phyloP scores from a whole-genome alignment of 1,140 invertebrate genomes.

The Tetragnatha versicolor region DNA sequence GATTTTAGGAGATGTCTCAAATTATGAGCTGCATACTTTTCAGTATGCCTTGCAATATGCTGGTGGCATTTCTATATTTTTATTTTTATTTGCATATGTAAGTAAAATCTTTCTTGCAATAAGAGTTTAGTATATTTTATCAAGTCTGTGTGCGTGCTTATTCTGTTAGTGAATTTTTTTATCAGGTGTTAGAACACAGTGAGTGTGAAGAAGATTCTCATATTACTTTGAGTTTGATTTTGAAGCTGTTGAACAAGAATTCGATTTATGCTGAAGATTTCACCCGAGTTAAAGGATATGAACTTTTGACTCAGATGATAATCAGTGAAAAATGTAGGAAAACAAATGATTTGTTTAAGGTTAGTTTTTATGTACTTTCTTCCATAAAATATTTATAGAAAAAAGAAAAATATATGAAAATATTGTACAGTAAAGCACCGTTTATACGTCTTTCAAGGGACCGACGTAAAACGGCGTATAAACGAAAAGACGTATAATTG shows the following conservation, averaged over 20 bases:
- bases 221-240: conserved; percentile 9
- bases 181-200: conserved; percentile 60
- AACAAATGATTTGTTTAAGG: conserved; percentile 67
- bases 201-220: background rate
- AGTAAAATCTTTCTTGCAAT: background rate
- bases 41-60: conserved; percentile 5
- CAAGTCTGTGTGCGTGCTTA: background rate
- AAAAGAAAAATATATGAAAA: too few species aligned
- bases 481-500: too few species aligned
- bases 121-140: background rate
- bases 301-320: conserved; percentile 45
- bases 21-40: background rate
- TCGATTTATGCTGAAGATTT: conserved; percentile 29
- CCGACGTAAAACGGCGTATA: too few species aligned
- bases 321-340: conserved; percentile 67
- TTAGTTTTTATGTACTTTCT: conserved; percentile 61
- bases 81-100: conserved; percentile 47
- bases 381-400: too few species aligned
- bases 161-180: too few species aligned
- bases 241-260: conserved; percentile 19
- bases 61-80: conserved; percentile 25
- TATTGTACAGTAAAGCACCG: too few species aligned
- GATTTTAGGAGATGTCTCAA: background rate
- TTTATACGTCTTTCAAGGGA: too few species aligned
- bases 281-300: conserved; percentile 34